phyloP scores from a whole-genome alignment of 2,797 vertebrate genomes.

The Coregonus suidteri region DNA sequence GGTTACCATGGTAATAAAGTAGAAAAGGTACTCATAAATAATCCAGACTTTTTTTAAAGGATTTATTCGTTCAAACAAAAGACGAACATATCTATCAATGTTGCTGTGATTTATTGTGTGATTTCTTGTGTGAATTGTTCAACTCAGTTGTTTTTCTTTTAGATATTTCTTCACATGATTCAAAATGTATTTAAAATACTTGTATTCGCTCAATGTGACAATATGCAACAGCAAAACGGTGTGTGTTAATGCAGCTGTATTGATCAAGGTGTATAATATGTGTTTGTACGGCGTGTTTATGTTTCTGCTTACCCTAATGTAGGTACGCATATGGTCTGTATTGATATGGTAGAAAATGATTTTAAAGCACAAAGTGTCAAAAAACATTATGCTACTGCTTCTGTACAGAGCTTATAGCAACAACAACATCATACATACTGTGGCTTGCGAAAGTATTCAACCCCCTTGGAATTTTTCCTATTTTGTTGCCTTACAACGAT shows the following conservation, averaged over 20 bases:
- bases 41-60: slow-evolving; percentile 34
- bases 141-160: slow-evolving; percentile 29
- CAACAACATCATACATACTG: slow-evolving; percentile 11
- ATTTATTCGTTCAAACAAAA: slow-evolving; percentile 19
- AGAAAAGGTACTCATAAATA: slow-evolving; percentile 56
- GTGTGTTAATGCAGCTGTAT: slow-evolving; percentile 32
- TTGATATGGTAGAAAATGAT: slow-evolving; percentile 30
- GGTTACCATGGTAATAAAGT: slow-evolving; percentile 29
- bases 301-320: slow-evolving; percentile 39
- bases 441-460: too few species aligned
- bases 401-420: slow-evolving; percentile 35
- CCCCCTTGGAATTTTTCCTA: too few species aligned
- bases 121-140: slow-evolving; percentile 3
- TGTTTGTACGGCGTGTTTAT: slow-evolving; percentile 34
- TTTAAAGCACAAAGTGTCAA: slow-evolving; percentile 67
- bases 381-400: slow-evolving; percentile 65
- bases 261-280: slow-evolving; percentile 29
- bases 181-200: slow-evolving; percentile 32
- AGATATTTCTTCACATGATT: slow-evolving; percentile 40
- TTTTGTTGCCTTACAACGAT: too few species aligned
- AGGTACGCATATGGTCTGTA: slow-evolving; percentile 63
- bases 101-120: slow-evolving; percentile 1
- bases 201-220: slow-evolving; percentile 20
- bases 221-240: slow-evolving; percentile 30
- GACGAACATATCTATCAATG: slow-evolving; percentile 14